phyloP scores from a whole-genome alignment of 2,113 vertebrate species.

The Pavo muticus region DNA sequence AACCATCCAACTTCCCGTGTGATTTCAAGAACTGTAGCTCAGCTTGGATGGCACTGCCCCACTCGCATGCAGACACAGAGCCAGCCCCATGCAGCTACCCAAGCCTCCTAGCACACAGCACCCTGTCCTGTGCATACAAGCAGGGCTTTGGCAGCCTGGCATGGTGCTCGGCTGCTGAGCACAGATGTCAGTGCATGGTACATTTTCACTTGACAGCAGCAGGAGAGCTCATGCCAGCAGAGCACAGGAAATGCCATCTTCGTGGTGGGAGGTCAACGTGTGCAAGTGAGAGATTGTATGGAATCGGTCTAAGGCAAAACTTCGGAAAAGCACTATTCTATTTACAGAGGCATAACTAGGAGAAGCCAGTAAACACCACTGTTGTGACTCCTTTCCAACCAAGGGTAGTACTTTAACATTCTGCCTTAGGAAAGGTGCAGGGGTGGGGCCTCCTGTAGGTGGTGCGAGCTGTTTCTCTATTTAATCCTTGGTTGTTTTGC shows the following conservation, averaged over 20 bases:
- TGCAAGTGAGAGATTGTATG: conserved; percentile 30
- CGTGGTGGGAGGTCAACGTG: conserved; percentile 17
- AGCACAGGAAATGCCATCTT: not conserved
- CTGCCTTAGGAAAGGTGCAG: not conserved
- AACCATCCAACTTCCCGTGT: not conserved
- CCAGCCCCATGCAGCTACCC: no score
- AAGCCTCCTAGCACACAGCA: no score
- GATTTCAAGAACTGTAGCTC: not conserved
- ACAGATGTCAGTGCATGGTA: not conserved
- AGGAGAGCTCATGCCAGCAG: conserved; percentile 40
- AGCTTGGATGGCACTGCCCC: no score
- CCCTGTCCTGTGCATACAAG: not conserved
- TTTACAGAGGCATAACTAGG: not conserved
- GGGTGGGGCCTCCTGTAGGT: not conserved
- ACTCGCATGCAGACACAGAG: no score
- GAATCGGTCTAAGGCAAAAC: conserved; percentile 9
- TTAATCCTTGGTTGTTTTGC: not conserved
- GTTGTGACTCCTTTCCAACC: not conserved
- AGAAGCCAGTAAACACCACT: not conserved
- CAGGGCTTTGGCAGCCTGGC: conserved; percentile 43
- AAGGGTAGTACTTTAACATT: not conserved
- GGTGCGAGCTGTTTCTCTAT: not conserved
- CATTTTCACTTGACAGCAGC: conserved; percentile 50
- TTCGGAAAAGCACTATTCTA: not conserved
- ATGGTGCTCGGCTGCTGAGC: not conserved